Percentiles rank a stretch among this genome's conserved stretches.
Evolutionary conservation across 2,797 vertebrate genomes (phyloP).

Genomic region (Hypotaenidia okinawae): DNA sequence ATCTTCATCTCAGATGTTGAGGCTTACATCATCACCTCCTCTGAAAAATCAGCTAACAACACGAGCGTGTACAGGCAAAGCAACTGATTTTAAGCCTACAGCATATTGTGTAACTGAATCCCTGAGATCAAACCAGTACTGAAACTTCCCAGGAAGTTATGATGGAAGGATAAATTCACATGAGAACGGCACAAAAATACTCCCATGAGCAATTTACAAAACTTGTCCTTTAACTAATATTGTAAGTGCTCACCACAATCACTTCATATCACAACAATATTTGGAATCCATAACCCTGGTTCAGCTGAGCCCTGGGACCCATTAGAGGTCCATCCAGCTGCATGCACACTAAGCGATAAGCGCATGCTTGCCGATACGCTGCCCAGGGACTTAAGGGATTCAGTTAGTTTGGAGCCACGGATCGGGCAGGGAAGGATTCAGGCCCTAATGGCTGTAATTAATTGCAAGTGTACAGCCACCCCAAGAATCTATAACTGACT

Average conservation of each 20-base stretch:
- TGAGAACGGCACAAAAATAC: conserved; percentile 17
- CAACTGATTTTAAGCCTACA: background rate
- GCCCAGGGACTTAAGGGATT: background rate
- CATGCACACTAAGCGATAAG: background rate
- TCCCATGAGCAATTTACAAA: background rate
- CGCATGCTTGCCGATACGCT: background rate
- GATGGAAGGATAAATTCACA: background rate
- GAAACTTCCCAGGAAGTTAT: conserved; percentile 5
- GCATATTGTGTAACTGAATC: background rate
- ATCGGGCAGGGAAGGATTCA: background rate
- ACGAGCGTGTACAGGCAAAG: conserved; percentile 26
- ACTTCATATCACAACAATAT: background rate
- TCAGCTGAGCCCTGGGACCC: background rate
- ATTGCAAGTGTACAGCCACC: background rate
- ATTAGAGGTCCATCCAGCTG: background rate
- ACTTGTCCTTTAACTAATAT: background rate
- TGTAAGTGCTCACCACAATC: background rate
- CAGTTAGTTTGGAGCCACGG: background rate
- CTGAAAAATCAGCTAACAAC: background rate
- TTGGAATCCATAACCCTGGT: background rate
- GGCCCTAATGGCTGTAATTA: background rate
- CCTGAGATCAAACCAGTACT: background rate
- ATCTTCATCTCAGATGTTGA: background rate
- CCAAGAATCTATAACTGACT: background rate
- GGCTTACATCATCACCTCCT: conserved; percentile 17